These are phyloP conservation scores for Pelobates cultripes DNA, from an alignment of 2,797 vertebrate species.

Conservation along the genomic window DNA sequence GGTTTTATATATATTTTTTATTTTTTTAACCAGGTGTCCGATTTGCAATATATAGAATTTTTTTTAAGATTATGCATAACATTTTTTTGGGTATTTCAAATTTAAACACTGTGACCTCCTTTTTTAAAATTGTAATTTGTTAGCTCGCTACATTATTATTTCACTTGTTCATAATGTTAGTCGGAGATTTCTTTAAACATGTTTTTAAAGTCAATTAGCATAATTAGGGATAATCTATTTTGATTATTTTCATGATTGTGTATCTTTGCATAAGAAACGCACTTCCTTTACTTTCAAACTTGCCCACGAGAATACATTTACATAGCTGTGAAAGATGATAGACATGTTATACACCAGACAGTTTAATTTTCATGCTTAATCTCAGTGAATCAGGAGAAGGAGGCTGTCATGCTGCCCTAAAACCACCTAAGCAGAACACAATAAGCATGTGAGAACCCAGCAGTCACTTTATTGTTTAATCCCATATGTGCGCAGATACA, in stretches of 20 bases:
- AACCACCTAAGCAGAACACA: slow-evolving; percentile 41
- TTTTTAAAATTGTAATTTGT: neutral
- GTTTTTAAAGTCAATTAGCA: slow-evolving; percentile 12
- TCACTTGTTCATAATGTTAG: neutral
- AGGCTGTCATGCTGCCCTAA: slow-evolving; percentile 31
- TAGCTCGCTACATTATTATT: neutral
- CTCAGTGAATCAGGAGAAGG: slow-evolving; percentile 14
- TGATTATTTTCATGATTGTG: slow-evolving; percentile 20
- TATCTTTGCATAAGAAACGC: slow-evolving; percentile 14
- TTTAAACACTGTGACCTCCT: neutral
- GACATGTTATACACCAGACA: slow-evolving; percentile 31
- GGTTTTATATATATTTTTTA: no score
- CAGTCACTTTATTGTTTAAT: slow-evolving; percentile 13
- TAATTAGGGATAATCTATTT: slow-evolving; percentile 1
- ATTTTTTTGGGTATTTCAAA: no score
- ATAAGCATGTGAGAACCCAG: slow-evolving; percentile 41
- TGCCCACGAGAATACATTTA: neutral
- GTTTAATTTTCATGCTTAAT: slow-evolving; percentile 37
- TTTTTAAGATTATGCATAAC: no score
- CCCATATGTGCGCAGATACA: slow-evolving; percentile 41
- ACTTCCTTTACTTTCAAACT: slow-evolving; percentile 12
- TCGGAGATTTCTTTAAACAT: no score
- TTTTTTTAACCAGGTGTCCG: no score
- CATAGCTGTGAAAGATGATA: slow-evolving; percentile 26
- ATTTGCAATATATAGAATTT: no score